Base-by-base conservation (phyloP, 1,140 invertebrate species). In the Hirudo medicinalis region DNA sequence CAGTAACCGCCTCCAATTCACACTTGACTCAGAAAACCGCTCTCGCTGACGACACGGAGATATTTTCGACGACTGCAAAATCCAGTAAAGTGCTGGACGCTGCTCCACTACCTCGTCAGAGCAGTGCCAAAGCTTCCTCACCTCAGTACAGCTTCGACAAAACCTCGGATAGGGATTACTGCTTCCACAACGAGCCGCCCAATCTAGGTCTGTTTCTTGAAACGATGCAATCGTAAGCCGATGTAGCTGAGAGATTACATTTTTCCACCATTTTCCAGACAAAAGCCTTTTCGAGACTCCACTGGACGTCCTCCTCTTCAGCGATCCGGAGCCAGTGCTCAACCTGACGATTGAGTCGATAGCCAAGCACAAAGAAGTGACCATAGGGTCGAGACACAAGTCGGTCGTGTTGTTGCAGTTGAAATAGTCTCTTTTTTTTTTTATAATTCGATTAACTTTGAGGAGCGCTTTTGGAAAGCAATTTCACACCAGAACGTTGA, bases 291-390 rank as follows among this genome's bases (percentile, higher is more conserved):
- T 69, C 19, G 32, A 49, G n/a, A 78, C 79, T 36, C 78, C 79
- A 49, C 60, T 83, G 79, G 85, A 85, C 70, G 82, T 85, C 19
- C 76, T 86, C 49, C 81, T 81, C 4, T 80, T 78, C 54, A 79
- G 78, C 20, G 82, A 86, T 70, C 85, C 85, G 0, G 80, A 82
- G 69, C 82, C 84, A 9, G 83, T 88, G 25, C 81, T 88, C 40
- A 87, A 86, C 75, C 85, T 86, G 54, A 80, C 88, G 29, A 87
- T 88, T 78, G 88, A 88, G 76, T 85, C 86, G 22, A 86, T 89
- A 55, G 88, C 87, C 6, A 84, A 88, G 79, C 87, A 88, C 76
- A 88, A 88, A 75, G 77, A 87, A 72, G 22, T 54, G 43, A 86
- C 87, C n/a, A 86, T 86, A 9, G 87, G 86, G 27, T 84, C 85